Conservation (phyloP, 2,113 vertebrate species). For the Catharus fuscescens region DNA sequence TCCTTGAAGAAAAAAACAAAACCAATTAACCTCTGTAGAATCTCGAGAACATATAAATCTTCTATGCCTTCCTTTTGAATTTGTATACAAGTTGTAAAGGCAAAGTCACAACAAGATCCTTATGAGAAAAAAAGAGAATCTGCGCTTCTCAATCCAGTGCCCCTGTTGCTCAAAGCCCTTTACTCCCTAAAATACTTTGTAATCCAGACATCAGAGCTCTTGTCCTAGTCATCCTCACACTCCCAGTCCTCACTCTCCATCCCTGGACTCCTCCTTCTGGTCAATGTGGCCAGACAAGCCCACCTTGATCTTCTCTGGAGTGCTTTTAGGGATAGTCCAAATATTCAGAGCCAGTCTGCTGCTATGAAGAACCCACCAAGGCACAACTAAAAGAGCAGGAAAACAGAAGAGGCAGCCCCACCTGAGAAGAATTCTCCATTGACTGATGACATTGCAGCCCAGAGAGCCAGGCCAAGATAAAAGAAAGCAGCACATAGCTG, state of each 20-base stretch:
- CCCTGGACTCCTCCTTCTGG: neutral
- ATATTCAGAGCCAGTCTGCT: neutral
- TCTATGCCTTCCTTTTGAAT: neutral
- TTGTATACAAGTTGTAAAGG: neutral
- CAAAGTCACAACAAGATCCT: neutral
- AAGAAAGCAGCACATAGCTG: neutral
- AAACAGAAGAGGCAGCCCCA: neutral
- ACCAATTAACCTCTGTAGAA: slow-evolving; percentile 47
- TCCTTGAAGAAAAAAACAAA: slow-evolving; percentile 33
- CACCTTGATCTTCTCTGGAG: neutral
- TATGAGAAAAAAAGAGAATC: neutral
- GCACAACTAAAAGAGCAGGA: neutral
- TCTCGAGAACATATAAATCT: neutral
- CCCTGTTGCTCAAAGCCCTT: neutral
- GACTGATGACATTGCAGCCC: neutral
- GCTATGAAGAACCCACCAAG: neutral
- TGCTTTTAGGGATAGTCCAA: neutral
- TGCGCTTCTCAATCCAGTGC: neutral
- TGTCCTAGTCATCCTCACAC: neutral
- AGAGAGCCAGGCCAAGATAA: neutral
- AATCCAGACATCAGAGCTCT: neutral
- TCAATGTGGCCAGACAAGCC: neutral
- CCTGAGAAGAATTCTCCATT: neutral
- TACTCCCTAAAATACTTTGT: neutral
- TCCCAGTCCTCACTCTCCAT: neutral